These are phyloP conservation scores for Thelohanellus kitauei DNA, from an alignment of 30 jellyfish, hydroid and myxozoan genomes.

Conservation along the genomic window DNA sequence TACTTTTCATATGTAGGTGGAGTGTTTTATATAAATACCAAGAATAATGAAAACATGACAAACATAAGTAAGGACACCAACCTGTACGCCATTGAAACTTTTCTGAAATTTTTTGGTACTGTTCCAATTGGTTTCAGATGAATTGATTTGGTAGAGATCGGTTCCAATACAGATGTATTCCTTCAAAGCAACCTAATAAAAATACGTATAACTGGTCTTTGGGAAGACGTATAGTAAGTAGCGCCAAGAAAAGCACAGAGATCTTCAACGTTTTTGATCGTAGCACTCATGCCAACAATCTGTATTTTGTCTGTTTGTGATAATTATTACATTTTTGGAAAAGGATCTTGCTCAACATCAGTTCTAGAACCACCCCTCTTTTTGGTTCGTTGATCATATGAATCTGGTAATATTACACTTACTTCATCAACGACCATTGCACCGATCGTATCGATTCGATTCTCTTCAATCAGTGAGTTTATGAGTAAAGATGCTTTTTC, in stretches of 20 bases:
- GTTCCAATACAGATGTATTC: too few species aligned
- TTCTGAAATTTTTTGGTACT: too few species aligned
- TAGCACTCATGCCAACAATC: constrained; percentile 94
- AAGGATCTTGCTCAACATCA: constrained; percentile 17
- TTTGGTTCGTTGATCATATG: constrained; percentile 81
- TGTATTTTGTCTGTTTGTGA: constrained; percentile 17
- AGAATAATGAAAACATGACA: too few species aligned
- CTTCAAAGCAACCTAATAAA: too few species aligned
- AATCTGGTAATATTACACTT: constrained; percentile 12
- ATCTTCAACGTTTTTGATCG: too few species aligned
- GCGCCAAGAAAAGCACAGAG: constrained; percentile 29
- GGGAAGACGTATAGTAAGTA: constrained; percentile 25
- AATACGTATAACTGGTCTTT: constrained; percentile 86
- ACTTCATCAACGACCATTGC: constrained; percentile 86
- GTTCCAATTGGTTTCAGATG: too few species aligned
- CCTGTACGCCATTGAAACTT: too few species aligned
- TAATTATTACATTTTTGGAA: background rate
- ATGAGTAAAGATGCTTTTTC: constrained; percentile 28
- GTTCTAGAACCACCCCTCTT: constrained; percentile 66
- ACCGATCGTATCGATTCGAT: constrained; percentile 41
- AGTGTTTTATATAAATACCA: too few species aligned
- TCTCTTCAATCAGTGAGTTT: constrained; percentile 32
- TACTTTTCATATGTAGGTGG: too few species aligned
- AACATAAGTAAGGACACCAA: too few species aligned
- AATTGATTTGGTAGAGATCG: too few species aligned